phyloP scores from a whole-genome alignment of 2,113 vertebrate genomes.

The Bubo bubo region DNA sequence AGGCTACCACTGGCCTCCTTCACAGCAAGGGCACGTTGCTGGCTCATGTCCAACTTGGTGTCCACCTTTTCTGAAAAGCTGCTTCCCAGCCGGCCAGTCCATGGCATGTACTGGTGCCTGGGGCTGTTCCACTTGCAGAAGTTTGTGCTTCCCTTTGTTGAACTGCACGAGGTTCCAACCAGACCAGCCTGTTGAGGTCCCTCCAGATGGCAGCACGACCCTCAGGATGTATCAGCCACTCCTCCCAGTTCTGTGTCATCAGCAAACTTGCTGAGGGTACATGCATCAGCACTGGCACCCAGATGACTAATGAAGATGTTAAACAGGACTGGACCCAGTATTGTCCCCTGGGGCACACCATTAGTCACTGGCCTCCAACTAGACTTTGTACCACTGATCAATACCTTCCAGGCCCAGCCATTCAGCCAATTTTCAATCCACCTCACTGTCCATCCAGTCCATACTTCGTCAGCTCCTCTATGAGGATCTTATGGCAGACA shows the following conservation, averaged over 20 bases:
- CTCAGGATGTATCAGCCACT: background rate
- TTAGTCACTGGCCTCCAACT: background rate
- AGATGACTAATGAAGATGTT: background rate
- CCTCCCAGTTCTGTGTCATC: background rate
- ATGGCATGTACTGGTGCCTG: background rate
- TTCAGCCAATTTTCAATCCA: background rate
- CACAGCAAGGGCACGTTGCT: background rate
- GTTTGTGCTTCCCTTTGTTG: background rate
- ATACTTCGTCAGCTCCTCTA: background rate
- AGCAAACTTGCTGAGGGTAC: background rate
- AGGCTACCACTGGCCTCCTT: background rate
- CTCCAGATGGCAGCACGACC: background rate
- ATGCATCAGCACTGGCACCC: background rate
- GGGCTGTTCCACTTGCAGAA: background rate
- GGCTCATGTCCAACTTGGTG: background rate
- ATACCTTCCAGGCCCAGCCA: too few relatives aligned
- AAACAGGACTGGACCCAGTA: background rate
- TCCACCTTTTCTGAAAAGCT: background rate
- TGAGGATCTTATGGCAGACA: background rate
- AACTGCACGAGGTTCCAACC: background rate
- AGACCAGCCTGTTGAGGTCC: background rate
- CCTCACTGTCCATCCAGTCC: background rate
- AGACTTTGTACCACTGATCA: background rate
- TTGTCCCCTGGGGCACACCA: background rate
- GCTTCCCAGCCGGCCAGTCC: background rate